Evolutionary conservation across 1,140 invertebrate species (phyloP).

Genomic region (Oedothorax gibbosus): DNA sequence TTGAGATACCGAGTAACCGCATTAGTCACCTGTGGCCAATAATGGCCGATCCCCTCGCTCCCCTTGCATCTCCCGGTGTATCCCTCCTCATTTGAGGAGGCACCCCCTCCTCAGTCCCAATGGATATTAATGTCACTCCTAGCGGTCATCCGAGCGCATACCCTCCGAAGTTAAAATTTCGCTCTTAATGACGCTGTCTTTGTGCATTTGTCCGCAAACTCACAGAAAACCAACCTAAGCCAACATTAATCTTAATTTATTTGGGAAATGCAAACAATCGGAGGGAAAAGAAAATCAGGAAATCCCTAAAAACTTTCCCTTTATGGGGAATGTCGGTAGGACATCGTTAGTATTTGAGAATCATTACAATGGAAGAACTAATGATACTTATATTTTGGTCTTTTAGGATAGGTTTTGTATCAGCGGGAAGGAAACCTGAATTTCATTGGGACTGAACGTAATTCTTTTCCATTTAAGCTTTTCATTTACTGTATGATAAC

Average conservation of each 20-base stretch:
- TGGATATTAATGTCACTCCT: slow-evolving; percentile 54
- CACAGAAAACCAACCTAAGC: slow-evolving; percentile 4
- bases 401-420: no score
- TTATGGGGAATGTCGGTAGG: no score
- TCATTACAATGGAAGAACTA: no score
- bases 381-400: no score
- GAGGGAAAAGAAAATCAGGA: no score
- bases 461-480: no score
- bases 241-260: slow-evolving; percentile 52
- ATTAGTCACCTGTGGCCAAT: slow-evolving; percentile 1
- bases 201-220: slow-evolving; percentile 48
- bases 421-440: no score
- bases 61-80: not conserved
- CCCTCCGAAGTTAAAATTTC: slow-evolving; percentile 49
- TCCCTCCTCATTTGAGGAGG: slow-evolving; percentile 35
- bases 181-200: slow-evolving; percentile 54
- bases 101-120: slow-evolving; percentile 41
- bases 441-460: no score
- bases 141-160: slow-evolving; percentile 50
- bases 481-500: no score
- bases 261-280: slow-evolving; percentile 33
- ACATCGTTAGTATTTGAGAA: no score
- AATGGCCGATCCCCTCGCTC: slow-evolving; percentile 1
- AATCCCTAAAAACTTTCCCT: no score
- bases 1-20: not conserved